Evolutionary conservation across 2,797 vertebrate genomes (phyloP), one percentile per base, ranked within the genome.

Genomic region (Somateria mollissima): DNA sequence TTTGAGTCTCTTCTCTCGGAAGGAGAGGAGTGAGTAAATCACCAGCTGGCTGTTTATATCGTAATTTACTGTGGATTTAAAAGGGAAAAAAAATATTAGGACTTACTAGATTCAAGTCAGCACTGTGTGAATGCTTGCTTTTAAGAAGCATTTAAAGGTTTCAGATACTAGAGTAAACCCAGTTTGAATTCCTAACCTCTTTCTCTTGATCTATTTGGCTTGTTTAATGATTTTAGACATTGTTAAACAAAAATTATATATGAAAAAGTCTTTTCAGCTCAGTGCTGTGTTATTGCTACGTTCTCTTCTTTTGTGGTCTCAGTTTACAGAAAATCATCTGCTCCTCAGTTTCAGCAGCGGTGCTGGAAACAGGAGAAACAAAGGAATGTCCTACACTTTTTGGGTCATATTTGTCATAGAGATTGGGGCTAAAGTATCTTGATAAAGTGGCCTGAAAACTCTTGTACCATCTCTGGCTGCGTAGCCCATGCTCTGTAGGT

Each of bases 181-280:
- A 11, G 27, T 62, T 56, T 74, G 56, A 4, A 0, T 49, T 70
- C 2, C 1, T 56, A 11, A 0, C n/a, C 8, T n/a, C 7, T 5
- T 72, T 65, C 49, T 60, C 56, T 43, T 71, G 15, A 11, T 89
- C 49, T 91, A 60, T 69, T 56, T 21, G n/a, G 25, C 54, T 34
- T 73, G n/a, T 65, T 72, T 9, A 56, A 56, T 14, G 18, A 11
- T 62, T 92, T 56, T 62, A 27, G 70, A 22, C 14, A 20, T 61
- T 0, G 3, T 66, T 72, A 66, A 78, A 78, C 21, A 34, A 6
- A 54, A 64, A 41, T 62, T 6, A 6, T 41, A 6, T 13, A 6
- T 9, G 12, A 54, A 83, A 71, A 41, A 79, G 39, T 70, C 34
- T 2, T 34, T 22, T 45, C n/a, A 54, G 36, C 39, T 83, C 25